Evolutionary conservation across 2,797 vertebrate species (phyloP).

Genomic region (Kryptolebias ocellatus): DNA sequence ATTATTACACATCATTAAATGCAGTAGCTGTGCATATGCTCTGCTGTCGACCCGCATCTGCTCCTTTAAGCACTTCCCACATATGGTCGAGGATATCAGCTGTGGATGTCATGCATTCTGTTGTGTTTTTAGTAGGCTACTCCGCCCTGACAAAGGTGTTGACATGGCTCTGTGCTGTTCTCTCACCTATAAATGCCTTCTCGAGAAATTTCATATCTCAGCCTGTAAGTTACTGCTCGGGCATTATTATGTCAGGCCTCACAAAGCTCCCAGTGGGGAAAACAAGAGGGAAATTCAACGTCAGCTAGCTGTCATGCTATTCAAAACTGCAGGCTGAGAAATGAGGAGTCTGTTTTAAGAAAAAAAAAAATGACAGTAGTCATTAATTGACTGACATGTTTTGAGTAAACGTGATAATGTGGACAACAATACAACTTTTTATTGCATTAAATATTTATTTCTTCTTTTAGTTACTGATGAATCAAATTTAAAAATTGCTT

Average conservation of each 20-base stretch:
- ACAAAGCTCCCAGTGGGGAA: conserved; percentile 25
- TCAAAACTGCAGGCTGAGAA: conserved; percentile 10
- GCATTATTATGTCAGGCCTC: conserved; percentile 31
- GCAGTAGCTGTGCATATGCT: conserved; percentile 51
- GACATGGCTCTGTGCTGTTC: conserved; percentile 36
- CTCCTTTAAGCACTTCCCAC: conserved; percentile 24
- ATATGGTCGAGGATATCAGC: conserved; percentile 32
- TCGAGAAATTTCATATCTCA: conserved; percentile 49
- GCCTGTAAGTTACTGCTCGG: conserved; percentile 27
- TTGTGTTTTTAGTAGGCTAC: conserved; percentile 28
- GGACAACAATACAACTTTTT: too few species aligned
- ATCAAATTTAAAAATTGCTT: too few species aligned
- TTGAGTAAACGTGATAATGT: too few species aligned
- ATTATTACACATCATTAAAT: conserved; percentile 61
- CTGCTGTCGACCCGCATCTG: conserved; percentile 60
- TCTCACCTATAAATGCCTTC: conserved; percentile 57
- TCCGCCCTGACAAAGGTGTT: conserved; percentile 38
- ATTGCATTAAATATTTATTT: too few species aligned
- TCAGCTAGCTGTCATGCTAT: conserved; percentile 12
- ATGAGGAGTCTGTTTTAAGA: not conserved
- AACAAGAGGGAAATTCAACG: conserved; percentile 12
- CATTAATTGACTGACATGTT: not conserved
- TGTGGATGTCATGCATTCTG: conserved; percentile 12
- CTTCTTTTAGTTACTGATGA: too few species aligned
- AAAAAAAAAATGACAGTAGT: not conserved